Percentiles rank a stretch among this genome's conserved stretches.
Evolutionary conservation across 1,140 invertebrate species (phyloP).

Genomic region (Rhyzopertha dominica): DNA sequence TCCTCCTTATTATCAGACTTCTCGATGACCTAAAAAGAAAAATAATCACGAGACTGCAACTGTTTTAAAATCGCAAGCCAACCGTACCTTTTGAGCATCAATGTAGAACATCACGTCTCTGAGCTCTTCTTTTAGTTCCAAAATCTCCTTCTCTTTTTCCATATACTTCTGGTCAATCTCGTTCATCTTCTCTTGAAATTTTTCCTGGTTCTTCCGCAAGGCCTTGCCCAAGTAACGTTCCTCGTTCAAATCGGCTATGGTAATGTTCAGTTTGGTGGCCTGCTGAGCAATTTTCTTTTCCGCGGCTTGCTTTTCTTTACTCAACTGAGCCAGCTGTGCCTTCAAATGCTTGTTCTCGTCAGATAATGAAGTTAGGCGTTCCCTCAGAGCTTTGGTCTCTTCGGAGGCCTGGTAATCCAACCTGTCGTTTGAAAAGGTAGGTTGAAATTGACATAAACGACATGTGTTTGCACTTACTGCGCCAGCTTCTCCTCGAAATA

Average conservation of each 20-base stretch:
- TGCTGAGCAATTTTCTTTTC: slow-evolving; percentile 63
- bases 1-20: slow-evolving; percentile 61
- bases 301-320: slow-evolving; percentile 60
- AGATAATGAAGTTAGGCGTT: slow-evolving; percentile 45
- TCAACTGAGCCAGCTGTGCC: slow-evolving; percentile 49
- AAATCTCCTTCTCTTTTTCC: slow-evolving; percentile 68
- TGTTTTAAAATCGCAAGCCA: slow-evolving; percentile 7
- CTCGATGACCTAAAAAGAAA: slow-evolving; percentile 46
- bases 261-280: slow-evolving; percentile 52
- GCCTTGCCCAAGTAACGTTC: slow-evolving; percentile 73
- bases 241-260: slow-evolving; percentile 65
- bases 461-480: slow-evolving; percentile 50
- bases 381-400: slow-evolving; percentile 45
- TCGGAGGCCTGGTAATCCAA: slow-evolving; percentile 45
- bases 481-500: slow-evolving; percentile 86
- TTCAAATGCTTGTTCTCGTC: slow-evolving; percentile 51
- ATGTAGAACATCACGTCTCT: slow-evolving; percentile 95
- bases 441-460: not conserved
- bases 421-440: slow-evolving; percentile 25
- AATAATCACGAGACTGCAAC: slow-evolving; percentile 4
- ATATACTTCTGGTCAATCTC: slow-evolving; percentile 59
- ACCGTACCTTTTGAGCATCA: slow-evolving; percentile 68
- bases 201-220: slow-evolving; percentile 69
- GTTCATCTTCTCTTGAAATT: slow-evolving; percentile 67
- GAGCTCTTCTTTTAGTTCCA: slow-evolving; percentile 84